Percentiles rank a stretch among this genome's conserved stretches.
These are phyloP conservation scores for Zaprionus lachaisei DNA, from an alignment of 1,140 invertebrate genomes.

Conservation along the genomic window DNA sequence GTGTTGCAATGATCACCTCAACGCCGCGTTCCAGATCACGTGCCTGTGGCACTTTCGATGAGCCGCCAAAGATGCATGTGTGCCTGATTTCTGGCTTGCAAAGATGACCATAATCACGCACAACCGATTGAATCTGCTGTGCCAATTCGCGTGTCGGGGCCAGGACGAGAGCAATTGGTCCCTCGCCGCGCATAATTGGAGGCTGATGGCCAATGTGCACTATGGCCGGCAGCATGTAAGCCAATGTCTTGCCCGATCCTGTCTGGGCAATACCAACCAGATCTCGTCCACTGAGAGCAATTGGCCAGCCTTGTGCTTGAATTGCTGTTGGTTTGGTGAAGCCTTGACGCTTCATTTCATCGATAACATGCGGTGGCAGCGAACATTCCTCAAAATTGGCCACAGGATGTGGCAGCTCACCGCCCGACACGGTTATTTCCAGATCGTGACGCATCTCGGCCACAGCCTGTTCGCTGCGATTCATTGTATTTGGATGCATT, in stretches of 20 bases:
- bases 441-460: constrained; percentile 89
- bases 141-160: constrained; percentile 98
- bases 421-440: constrained; percentile 95
- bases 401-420: constrained; percentile 93
- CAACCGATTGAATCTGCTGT: constrained; percentile 98
- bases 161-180: constrained; percentile 96
- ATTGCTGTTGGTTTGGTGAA: constrained; percentile 95
- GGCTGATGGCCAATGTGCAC: constrained; percentile 91
- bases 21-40: constrained; percentile 95
- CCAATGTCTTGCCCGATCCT: constrained; percentile 95
- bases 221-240: constrained; percentile 92
- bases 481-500: constrained; percentile 91
- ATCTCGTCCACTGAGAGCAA: constrained; percentile 95
- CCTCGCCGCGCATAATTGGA: constrained; percentile 91
- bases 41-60: constrained; percentile 96
- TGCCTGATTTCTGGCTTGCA: constrained; percentile 91
- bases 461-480: constrained; percentile 90
- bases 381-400: constrained; percentile 95
- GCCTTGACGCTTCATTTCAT: constrained; percentile 92
- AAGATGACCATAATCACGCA: constrained; percentile 93
- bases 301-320: constrained; percentile 96
- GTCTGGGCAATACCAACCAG: constrained; percentile 98
- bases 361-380: constrained; percentile 93
- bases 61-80: constrained; percentile 98
- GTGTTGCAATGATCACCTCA: constrained; percentile 97